Evolutionary conservation across 2,113 vertebrate species (phyloP).

Genomic region (Raja brachyura): DNA sequence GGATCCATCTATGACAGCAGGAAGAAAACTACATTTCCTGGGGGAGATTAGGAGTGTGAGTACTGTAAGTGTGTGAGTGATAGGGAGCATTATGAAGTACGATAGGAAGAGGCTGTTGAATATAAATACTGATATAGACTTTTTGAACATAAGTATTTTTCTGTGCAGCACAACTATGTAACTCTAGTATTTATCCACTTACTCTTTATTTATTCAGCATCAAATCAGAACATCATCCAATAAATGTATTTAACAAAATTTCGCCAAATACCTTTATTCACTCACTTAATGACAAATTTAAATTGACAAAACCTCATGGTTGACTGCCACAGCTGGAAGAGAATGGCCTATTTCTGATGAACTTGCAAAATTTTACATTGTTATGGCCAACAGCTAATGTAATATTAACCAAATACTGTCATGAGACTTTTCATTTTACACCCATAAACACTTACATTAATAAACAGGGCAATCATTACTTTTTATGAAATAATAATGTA

Average conservation of each 20-base stretch:
- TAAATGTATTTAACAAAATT: neutral
- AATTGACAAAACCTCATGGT: neutral
- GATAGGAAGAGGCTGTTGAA: neutral
- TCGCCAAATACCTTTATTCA: neutral
- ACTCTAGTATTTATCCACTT: neutral
- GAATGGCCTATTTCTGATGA: neutral
- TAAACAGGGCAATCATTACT: neutral
- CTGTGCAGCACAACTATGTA: neutral
- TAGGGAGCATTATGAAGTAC: neutral
- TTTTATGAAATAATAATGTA: neutral
- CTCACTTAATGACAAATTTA: neutral
- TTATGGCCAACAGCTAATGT: neutral
- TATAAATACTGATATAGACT: neutral
- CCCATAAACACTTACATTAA: neutral
- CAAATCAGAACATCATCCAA: neutral
- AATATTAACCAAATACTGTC: neutral
- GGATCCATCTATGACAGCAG: no score
- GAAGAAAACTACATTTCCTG: no score
- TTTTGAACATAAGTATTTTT: no score
- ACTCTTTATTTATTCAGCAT: neutral
- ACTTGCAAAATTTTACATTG: neutral
- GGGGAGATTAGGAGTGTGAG: no score
- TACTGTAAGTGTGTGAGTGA: neutral
- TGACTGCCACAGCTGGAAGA: neutral
- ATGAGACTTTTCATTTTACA: neutral